phyloP scores from a whole-genome alignment of 2,888 invertebrate genomes.

The Stenolophus ochropezus region DNA sequence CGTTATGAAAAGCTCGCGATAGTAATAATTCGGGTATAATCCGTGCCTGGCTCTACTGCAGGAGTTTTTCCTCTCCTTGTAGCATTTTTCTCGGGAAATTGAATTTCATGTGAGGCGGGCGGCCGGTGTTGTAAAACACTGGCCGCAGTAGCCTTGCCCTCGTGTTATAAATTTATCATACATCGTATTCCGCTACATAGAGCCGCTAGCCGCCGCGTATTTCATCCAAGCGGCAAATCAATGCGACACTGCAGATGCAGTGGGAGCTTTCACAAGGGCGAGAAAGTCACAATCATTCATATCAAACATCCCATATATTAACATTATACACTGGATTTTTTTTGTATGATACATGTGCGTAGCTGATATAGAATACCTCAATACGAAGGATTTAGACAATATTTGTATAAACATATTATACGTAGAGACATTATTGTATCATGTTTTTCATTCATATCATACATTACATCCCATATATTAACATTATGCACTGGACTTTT shows the following conservation, averaged over 20 bases:
- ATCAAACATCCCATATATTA: too few relatives aligned
- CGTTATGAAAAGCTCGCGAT: background rate
- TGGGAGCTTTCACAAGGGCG: conserved; percentile 14
- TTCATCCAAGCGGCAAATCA: conserved; percentile 44
- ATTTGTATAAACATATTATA: too few relatives aligned
- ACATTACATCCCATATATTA: too few relatives aligned
- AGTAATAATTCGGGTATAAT: background rate
- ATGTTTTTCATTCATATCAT: too few relatives aligned
- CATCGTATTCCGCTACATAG: conserved; percentile 70
- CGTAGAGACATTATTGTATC: too few relatives aligned
- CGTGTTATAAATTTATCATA: conserved; percentile 69
- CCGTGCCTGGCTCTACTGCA: background rate
- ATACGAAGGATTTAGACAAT: too few relatives aligned
- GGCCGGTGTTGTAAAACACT: conserved; percentile 65
- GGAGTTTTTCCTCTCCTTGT: conserved; percentile 56
- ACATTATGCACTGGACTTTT: too few relatives aligned
- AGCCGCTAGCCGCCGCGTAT: conserved; percentile 62
- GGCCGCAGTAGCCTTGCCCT: conserved; percentile 63
- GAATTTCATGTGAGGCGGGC: conserved; percentile 63
- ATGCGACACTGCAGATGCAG: background rate
- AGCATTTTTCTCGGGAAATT: conserved; percentile 65
- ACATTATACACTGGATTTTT: too few relatives aligned
- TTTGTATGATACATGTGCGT: too few relatives aligned
- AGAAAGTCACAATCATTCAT: too few relatives aligned
- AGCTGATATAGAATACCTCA: too few relatives aligned